phyloP scores from a whole-genome alignment of 2,113 vertebrate species.

The Echinops telfairi region DNA sequence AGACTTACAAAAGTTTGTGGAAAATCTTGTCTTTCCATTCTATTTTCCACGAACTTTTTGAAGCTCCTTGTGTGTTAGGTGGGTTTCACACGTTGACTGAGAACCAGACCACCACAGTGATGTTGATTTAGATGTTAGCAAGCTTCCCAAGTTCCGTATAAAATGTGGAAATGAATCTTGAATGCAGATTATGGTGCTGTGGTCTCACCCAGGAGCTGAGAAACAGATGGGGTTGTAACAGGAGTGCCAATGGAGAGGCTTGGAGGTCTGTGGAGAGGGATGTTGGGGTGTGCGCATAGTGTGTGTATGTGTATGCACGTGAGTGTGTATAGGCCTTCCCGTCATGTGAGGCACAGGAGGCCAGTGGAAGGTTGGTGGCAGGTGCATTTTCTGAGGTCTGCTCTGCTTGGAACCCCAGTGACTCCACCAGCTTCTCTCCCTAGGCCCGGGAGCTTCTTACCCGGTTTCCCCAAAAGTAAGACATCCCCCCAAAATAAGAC shows the following conservation, averaged over 20 bases:
- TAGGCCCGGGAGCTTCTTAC: background rate
- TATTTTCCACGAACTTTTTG: no score
- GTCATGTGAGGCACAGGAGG: background rate
- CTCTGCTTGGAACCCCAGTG: background rate
- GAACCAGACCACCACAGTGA: background rate
- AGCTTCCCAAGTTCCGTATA: background rate
- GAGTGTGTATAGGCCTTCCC: background rate
- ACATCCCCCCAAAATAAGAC: no score
- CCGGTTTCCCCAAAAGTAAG: no score
- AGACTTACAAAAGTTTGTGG: no score
- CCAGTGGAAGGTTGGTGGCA: background rate
- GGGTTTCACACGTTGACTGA: background rate
- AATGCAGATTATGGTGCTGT: background rate
- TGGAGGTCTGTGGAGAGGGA: no score
- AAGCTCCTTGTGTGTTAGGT: no score
- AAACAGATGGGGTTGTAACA: no score
- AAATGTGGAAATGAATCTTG: background rate
- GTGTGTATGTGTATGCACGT: no score
- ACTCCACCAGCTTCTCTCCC: background rate
- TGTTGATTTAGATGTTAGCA: background rate
- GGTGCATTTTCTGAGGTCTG: background rate
- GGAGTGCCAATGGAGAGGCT: background rate
- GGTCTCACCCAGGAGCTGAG: background rate
- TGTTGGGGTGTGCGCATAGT: no score
- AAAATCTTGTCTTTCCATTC: no score